Evolutionary conservation across 2,888 invertebrate genomes (phyloP).

Genomic region (Dolomedes plantarius): DNA sequence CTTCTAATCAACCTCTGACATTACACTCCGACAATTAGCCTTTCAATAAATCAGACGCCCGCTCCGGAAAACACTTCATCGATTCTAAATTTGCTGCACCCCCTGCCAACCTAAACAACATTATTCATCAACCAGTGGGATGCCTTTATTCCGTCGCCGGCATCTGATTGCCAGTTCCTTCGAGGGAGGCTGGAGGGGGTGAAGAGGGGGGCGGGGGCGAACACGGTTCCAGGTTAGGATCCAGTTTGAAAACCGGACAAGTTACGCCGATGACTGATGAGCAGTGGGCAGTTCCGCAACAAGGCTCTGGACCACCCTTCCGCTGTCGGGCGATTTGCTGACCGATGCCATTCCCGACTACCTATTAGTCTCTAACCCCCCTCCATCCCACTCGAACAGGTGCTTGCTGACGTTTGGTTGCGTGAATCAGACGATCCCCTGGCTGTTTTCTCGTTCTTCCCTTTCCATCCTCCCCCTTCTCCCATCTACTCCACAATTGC

Average conservation of each 20-base stretch:
- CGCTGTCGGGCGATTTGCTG: slow-evolving; percentile 52
- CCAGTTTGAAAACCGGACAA: slow-evolving; percentile 32
- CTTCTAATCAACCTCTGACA: slow-evolving; percentile 22
- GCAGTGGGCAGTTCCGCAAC: slow-evolving; percentile 42
- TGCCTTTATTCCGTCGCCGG: slow-evolving; percentile 31
- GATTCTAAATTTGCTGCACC: slow-evolving; percentile 33
- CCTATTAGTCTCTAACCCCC: slow-evolving; percentile 44
- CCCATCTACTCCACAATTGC: not conserved
- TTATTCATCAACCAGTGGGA: slow-evolving; percentile 65
- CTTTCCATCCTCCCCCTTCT: slow-evolving; percentile 3
- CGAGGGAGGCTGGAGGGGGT: not conserved
- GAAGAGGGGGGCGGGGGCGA: not conserved
- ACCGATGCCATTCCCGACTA: slow-evolving; percentile 34
- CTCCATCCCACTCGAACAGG: slow-evolving; percentile 43
- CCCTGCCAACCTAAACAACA: slow-evolving; percentile 17
- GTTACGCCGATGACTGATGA: slow-evolving; percentile 41
- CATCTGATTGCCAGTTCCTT: slow-evolving; percentile 55
- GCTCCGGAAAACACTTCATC: slow-evolving; percentile 32
- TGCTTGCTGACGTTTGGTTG: slow-evolving; percentile 36
- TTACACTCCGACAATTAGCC: slow-evolving; percentile 23
- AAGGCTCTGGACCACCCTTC: slow-evolving; percentile 60
- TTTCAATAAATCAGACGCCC: slow-evolving; percentile 29
- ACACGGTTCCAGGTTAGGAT: slow-evolving; percentile 7
- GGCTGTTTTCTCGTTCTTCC: too few species aligned
- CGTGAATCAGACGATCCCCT: slow-evolving; percentile 19